Evolutionary conservation across 2,113 vertebrate species (phyloP).

Genomic region (Menura novaehollandiae): DNA sequence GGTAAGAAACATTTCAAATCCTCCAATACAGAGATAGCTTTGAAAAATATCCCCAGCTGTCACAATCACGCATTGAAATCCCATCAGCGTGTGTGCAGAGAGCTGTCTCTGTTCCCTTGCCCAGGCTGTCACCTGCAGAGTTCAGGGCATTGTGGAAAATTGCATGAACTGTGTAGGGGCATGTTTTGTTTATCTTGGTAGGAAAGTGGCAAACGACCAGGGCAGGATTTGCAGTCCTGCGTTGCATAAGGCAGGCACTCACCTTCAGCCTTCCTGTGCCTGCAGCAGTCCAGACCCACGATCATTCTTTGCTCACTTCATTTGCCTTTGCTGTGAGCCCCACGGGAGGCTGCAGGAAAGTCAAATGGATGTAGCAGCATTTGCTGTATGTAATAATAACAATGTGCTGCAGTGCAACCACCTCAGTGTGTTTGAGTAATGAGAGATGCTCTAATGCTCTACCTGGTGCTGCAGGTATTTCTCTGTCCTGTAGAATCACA

Average conservation of each 20-base stretch:
- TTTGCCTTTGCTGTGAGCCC: neutral
- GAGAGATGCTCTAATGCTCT: neutral
- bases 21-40: neutral
- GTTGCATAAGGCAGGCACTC: neutral
- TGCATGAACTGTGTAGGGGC: neutral
- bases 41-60: constrained; percentile 24
- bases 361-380: neutral
- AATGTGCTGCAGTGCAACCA: neutral
- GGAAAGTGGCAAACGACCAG: neutral
- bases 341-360: neutral
- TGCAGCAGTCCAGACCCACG: fast-evolving
- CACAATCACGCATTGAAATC: neutral
- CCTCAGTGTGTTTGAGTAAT: neutral
- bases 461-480: neutral
- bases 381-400: neutral
- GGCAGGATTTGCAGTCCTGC: neutral
- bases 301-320: neutral
- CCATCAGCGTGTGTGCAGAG: neutral
- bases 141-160: neutral
- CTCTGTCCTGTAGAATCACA: neutral
- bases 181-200: neutral
- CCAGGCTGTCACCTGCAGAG: constrained; percentile 21
- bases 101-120: neutral
- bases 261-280: neutral
- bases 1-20: constrained; percentile 47